These are phyloP conservation scores for Picus viridis DNA, from an alignment of 2,797 vertebrate species.

Conservation along the genomic window DNA sequence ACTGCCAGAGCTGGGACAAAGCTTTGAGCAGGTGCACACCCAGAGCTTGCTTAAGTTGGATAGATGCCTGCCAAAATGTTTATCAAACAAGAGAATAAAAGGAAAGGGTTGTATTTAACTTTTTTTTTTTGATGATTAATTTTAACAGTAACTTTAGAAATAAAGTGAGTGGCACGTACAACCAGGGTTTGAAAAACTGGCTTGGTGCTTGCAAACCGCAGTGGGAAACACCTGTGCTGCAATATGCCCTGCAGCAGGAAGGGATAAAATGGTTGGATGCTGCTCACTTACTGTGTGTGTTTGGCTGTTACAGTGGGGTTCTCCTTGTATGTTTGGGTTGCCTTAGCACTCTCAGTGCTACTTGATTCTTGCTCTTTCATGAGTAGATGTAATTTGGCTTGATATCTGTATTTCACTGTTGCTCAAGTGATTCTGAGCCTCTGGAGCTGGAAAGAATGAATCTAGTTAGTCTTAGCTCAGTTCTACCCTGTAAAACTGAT, in stretches of 20 bases:
- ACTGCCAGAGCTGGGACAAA: background rate
- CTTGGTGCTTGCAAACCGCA: background rate
- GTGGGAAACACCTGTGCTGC: slow-evolving; percentile 35
- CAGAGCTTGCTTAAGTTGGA: slow-evolving; percentile 10
- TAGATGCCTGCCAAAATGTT: slow-evolving; percentile 29
- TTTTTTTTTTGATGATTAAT: background rate
- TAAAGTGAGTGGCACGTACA: background rate
- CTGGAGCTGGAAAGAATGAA: background rate
- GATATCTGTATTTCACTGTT: background rate
- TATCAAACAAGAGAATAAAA: slow-evolving; percentile 13
- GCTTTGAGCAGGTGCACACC: background rate
- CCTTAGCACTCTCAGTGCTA: background rate
- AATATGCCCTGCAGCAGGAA: background rate
- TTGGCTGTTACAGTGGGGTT: background rate
- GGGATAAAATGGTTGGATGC: background rate
- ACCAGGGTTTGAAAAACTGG: slow-evolving; percentile 16
- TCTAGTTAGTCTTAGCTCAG: background rate
- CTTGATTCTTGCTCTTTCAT: background rate
- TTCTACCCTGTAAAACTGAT: background rate
- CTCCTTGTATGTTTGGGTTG: background rate
- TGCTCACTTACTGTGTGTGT: background rate
- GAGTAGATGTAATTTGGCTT: background rate
- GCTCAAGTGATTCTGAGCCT: background rate
- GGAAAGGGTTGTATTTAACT: background rate
- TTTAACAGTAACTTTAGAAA: slow-evolving; percentile 25